Percentiles rank a stretch among this genome's conserved stretches.
These are phyloP conservation scores for Raillietiella orientalis DNA, from an alignment of 2,888 invertebrate genomes.

Conservation along the genomic window DNA sequence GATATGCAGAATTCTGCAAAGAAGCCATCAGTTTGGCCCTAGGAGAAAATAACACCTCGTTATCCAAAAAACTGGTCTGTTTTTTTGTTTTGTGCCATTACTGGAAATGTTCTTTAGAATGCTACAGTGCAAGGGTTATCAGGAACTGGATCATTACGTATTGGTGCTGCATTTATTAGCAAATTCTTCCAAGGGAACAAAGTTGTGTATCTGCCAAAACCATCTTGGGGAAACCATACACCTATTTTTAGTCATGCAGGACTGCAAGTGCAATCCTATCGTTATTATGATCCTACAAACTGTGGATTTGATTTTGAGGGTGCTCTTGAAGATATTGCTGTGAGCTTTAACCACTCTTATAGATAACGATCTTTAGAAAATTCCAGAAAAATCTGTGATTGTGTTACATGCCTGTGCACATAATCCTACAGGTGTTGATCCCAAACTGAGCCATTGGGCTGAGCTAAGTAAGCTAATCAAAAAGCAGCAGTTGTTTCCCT, in stretches of 20 bases:
- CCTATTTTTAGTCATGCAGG: slow-evolving; percentile 72
- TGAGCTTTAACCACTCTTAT: slow-evolving; percentile 11
- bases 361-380: slow-evolving; percentile 34
- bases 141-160: slow-evolving; percentile 81
- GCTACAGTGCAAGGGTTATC: slow-evolving; percentile 52
- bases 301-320: slow-evolving; percentile 78
- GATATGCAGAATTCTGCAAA: slow-evolving; percentile 47
- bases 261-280: slow-evolving; percentile 53
- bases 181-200: slow-evolving; percentile 45
- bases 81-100: background rate
- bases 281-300: slow-evolving; percentile 72
- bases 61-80: slow-evolving; percentile 31
- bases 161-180: slow-evolving; percentile 60
- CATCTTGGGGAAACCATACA: slow-evolving; percentile 94
- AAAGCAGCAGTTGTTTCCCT: slow-evolving; percentile 46
- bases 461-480: slow-evolving; percentile 53
- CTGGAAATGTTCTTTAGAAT: slow-evolving; percentile 16
- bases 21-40: slow-evolving; percentile 59
- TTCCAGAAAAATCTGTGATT: slow-evolving; percentile 61
- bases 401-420: slow-evolving; percentile 90
- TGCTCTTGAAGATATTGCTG: slow-evolving; percentile 51
- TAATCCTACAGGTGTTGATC: slow-evolving; percentile 90
- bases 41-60: slow-evolving; percentile 32
- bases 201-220: slow-evolving; percentile 50
- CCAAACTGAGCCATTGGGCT: slow-evolving; percentile 54